These are phyloP conservation scores for Chrysogorgia sp. DNA, from an alignment of 92 coral and sea anemone species.

Conservation along the genomic window DNA sequence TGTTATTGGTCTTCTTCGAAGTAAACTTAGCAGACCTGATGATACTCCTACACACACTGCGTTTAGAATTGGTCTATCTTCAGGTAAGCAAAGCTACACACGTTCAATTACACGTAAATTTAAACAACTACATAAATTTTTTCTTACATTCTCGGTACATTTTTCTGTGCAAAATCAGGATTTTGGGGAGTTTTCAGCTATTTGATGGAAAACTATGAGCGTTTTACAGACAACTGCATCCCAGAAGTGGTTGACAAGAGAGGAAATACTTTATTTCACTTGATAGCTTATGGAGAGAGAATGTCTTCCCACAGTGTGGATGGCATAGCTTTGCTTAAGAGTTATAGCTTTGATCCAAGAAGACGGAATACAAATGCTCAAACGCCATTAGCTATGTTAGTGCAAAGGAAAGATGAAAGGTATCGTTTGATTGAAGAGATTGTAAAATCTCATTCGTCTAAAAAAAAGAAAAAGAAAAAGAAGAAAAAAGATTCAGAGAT, in stretches of 20 bases:
- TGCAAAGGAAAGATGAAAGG: neutral
- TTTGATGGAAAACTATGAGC: slow-evolving; percentile 14
- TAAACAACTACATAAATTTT: neutral
- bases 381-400: slow-evolving; percentile 20
- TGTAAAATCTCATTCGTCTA: neutral
- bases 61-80: slow-evolving; percentile 55
- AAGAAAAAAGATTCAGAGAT: neutral
- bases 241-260: slow-evolving; percentile 1
- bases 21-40: slow-evolving; percentile 45
- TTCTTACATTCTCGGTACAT: neutral
- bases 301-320: neutral
- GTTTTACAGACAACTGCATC: neutral
- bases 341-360: slow-evolving; percentile 6
- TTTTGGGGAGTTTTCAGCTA: slow-evolving; percentile 6
- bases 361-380: slow-evolving; percentile 15
- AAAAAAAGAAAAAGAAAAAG: slow-evolving; percentile 27
- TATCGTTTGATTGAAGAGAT: slow-evolving; percentile 1
- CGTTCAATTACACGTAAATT: neutral
- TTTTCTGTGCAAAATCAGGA: slow-evolving; percentile 4
- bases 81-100: slow-evolving; percentile 47
- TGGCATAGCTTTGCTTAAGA: neutral
- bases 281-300: slow-evolving; percentile 17
- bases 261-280: slow-evolving; percentile 28
- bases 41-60: slow-evolving; percentile 74
- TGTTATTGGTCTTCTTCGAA: slow-evolving; percentile 46